Evolutionary conservation across 2,797 vertebrate genomes (phyloP).

Genomic region (Aphelocoma californica): DNA sequence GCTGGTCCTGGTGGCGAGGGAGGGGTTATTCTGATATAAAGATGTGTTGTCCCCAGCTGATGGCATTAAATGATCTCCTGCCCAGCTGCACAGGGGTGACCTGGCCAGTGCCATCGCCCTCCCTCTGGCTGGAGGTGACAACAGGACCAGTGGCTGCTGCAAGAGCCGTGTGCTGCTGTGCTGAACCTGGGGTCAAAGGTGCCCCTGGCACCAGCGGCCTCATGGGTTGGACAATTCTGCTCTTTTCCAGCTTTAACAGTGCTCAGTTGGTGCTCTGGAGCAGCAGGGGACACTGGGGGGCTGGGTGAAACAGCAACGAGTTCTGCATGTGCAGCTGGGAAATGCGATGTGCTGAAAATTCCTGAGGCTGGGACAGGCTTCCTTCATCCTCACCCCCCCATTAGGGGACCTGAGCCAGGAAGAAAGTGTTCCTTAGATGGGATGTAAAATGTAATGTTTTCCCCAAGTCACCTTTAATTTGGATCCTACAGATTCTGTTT

Average conservation of each 20-base stretch:
- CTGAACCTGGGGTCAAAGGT: accelerated
- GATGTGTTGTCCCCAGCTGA: background rate
- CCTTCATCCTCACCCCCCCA: accelerated
- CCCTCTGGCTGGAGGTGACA: background rate
- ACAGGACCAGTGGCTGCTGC: accelerated
- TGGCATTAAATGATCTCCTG: accelerated
- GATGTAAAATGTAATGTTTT: background rate
- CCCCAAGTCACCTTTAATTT: background rate
- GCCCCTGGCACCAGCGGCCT: accelerated
- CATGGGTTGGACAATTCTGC: accelerated
- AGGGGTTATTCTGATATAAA: accelerated
- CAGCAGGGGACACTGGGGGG: background rate
- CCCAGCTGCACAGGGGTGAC: background rate
- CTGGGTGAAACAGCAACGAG: background rate
- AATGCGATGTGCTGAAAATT: accelerated
- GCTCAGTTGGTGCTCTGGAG: background rate
- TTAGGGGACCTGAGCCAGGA: accelerated
- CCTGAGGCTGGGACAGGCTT: background rate
- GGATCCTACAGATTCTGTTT: background rate
- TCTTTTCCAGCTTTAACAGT: accelerated
- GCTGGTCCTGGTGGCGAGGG: background rate
- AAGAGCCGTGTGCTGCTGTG: accelerated
- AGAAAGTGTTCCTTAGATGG: background rate
- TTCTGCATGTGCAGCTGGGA: accelerated
- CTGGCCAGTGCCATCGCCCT: accelerated